These are phyloP conservation scores for Panulirus ornatus DNA, from an alignment of 1,140 invertebrate species.

Conservation along the genomic window DNA sequence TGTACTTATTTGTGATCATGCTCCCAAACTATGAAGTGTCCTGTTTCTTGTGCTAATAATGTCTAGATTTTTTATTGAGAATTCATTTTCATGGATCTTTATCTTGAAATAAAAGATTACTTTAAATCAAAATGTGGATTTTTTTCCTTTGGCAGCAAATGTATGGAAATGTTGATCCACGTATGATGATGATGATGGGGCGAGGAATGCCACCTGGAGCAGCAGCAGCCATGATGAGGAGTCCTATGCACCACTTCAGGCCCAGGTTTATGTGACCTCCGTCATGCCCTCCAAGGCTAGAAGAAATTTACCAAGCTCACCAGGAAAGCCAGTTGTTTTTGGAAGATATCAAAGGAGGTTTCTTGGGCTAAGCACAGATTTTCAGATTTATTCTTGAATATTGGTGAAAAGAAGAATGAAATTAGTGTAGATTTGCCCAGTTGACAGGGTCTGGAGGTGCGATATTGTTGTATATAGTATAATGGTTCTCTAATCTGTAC, in stretches of 20 bases:
- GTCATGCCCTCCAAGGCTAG: constrained; percentile 2
- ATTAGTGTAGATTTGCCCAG: background rate
- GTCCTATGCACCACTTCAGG: constrained; percentile 65
- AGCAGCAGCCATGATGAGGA: constrained; percentile 61
- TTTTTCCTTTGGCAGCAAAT: constrained; percentile 58
- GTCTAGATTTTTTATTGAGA: too few relatives aligned
- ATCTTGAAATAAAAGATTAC: too few relatives aligned
- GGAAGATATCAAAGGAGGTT: constrained; percentile 7
- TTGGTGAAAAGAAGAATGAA: background rate
- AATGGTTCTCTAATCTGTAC: constrained; percentile 28
- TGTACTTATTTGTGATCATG: too few relatives aligned
- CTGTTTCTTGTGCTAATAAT: too few relatives aligned
- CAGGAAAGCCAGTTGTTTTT: constrained; percentile 19
- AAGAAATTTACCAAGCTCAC: constrained; percentile 25
- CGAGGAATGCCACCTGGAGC: constrained; percentile 62
- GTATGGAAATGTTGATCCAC: constrained; percentile 57
- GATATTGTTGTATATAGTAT: constrained; percentile 9
- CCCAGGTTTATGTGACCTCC: constrained; percentile 66
- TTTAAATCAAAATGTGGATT: too few relatives aligned
- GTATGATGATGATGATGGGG: constrained; percentile 71
- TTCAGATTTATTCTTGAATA: background rate
- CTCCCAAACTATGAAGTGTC: too few relatives aligned
- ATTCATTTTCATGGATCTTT: too few relatives aligned
- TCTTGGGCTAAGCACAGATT: background rate
- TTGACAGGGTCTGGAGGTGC: background rate